Evolutionary conservation across 2,888 invertebrate species (phyloP), one percentile per base, ranked within the genome.

Genomic region (Brassicogethes aeneus): DNA sequence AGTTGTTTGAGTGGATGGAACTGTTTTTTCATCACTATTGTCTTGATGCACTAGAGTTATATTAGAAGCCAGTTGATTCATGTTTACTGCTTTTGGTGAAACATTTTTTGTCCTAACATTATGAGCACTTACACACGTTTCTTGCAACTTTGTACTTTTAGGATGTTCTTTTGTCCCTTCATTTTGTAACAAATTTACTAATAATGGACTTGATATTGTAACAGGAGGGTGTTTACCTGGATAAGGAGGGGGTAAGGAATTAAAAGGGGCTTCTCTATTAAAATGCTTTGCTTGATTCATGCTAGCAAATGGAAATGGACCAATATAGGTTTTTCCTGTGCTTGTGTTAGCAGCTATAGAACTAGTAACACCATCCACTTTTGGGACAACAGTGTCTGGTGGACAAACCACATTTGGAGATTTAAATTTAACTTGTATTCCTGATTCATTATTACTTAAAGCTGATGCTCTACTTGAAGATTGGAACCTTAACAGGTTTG

Each of bases 171-270:
- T 70, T 23, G 70, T n/a, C n/a, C 74, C 74, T 60, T 91, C 91
- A 61, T 88, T 93, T 71, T 94, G 93, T 55, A 94, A 72, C 52
- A 94, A 70, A 68, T 94, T 94, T 17, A 94, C 94, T 50, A 94
- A 73, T 52, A 94, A 71, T 15, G 94, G 94, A 61, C 92, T 93
- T 50, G 82, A 90, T 66, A 85, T 79, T 41, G 85, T 86, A 51
- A 86, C 86, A 51, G 57, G 64, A 46, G 57, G 69, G 48, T 59
- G 70, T 61, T 59, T 34, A 16, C 12, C 23, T 14, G 53, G 55
- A 37, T 53, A 55, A 29, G 54, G 54, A 36, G 58, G 57, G 39
- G 55, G 53, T 46, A 53, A 49, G 40, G 53, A 51, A 2, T 50
- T 47, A 13, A 52, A 42, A 3, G 39, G 17, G 8, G 32, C 12